phyloP scores from a whole-genome alignment of 2,797 vertebrate genomes.

The Amblyraja radiata region DNA sequence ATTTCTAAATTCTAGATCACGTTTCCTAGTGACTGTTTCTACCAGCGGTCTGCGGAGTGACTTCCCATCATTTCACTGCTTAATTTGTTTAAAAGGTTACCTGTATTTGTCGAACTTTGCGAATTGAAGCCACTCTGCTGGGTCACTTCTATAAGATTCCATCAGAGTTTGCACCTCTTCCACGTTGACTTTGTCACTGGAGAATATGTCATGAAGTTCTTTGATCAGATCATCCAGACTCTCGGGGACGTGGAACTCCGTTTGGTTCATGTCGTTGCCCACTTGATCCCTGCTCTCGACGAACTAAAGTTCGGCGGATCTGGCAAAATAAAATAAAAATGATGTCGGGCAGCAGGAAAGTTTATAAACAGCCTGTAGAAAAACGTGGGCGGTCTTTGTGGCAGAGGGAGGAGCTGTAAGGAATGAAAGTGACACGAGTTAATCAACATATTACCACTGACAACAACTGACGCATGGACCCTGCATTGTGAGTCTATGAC shows the following conservation, averaged over 20 bases:
- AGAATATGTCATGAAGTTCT: conserved; percentile 72
- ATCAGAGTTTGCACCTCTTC: conserved; percentile 81
- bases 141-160: conserved; percentile 83
- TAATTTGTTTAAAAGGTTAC: conserved; percentile 52
- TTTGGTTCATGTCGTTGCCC: conserved; percentile 63
- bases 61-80: neutral
- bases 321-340: no score
- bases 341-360: neutral
- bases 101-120: conserved; percentile 85
- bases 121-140: conserved; percentile 75
- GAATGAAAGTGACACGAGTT: neutral
- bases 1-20: neutral
- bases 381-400: neutral
- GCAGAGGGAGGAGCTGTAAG: neutral
- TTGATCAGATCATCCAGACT: conserved; percentile 72
- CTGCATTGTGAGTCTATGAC: neutral
- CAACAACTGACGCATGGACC: neutral
- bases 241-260: conserved; percentile 66
- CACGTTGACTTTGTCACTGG: conserved; percentile 68
- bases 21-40: no score
- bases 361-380: neutral
- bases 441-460: neutral
- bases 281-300: conserved; percentile 5
- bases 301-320: neutral
- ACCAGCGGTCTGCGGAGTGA: neutral